Evolutionary conservation across 1,140 invertebrate species (phyloP).

Genomic region (Drosophila ananassae): DNA sequence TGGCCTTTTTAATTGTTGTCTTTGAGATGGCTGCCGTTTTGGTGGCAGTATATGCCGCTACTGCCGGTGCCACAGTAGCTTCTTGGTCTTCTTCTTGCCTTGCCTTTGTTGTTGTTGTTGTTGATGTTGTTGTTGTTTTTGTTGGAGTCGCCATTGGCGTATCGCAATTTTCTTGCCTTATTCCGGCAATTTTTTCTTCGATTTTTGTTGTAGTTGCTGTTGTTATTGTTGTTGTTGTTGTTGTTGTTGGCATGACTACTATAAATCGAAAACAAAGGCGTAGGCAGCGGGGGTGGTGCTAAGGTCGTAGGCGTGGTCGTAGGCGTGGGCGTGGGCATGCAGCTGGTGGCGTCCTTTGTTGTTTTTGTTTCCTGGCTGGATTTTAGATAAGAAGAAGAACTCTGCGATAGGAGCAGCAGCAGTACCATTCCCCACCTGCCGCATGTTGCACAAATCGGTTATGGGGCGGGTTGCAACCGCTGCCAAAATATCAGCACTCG

Average conservation of each 20-base stretch:
- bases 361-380: slow-evolving; percentile 35
- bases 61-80: slow-evolving; percentile 1
- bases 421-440: slow-evolving; percentile 39
- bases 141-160: slow-evolving; percentile 69
- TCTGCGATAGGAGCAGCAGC: slow-evolving; percentile 1
- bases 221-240: slow-evolving; percentile 56
- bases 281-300: slow-evolving; percentile 18
- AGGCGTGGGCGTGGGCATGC: slow-evolving; percentile 52
- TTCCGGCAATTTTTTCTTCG: slow-evolving; percentile 13
- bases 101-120: slow-evolving; percentile 14
- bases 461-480: slow-evolving; percentile 7
- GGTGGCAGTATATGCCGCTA: not conserved
- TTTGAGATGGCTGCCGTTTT: slow-evolving; percentile 11
- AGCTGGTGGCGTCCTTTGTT: slow-evolving; percentile 62
- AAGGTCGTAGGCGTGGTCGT: not conserved
- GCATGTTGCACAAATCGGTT: slow-evolving; percentile 56
- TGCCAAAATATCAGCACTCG: slow-evolving; percentile 31
- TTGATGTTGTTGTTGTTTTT: slow-evolving; percentile 26
- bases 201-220: slow-evolving; percentile 56
- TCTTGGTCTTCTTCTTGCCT: not conserved
- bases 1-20: slow-evolving; percentile 13
- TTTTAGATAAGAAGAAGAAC: slow-evolving; percentile 1
- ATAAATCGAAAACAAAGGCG: slow-evolving; percentile 50
- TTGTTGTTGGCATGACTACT: slow-evolving; percentile 74
- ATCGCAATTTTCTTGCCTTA: slow-evolving; percentile 64